A percentile compares a stretch with the other conserved stretches of the same genome.
Evolutionary conservation across 2,888 invertebrate species (phyloP).

Genomic region (Phyllotreta striolata): DNA sequence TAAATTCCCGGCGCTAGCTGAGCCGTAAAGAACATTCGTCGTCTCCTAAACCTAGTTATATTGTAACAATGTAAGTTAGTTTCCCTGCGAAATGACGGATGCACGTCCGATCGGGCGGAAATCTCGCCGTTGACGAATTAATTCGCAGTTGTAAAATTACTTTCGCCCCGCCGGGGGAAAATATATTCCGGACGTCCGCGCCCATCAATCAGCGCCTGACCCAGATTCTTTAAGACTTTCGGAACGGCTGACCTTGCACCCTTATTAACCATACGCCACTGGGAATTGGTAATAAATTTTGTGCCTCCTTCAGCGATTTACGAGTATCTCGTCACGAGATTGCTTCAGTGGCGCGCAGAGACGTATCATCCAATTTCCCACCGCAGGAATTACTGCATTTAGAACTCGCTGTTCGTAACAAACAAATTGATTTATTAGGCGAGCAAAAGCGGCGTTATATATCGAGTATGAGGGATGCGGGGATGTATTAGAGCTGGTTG

Average conservation of each 20-base stretch:
- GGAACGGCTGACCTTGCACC: constrained; percentile 10
- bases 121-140: neutral
- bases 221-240: constrained; percentile 7
- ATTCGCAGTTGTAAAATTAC: neutral
- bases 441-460: too few relatives aligned
- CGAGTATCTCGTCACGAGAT: constrained; percentile 26
- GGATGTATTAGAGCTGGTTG: too few relatives aligned
- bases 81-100: constrained; percentile 28
- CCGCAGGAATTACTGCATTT: too few relatives aligned
- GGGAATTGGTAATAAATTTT: constrained; percentile 32
- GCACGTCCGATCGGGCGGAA: constrained; percentile 1
- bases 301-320: constrained; percentile 25
- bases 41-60: constrained; percentile 32
- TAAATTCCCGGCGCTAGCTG: constrained; percentile 35
- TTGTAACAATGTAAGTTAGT: constrained; percentile 34
- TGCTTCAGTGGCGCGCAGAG: constrained; percentile 16
- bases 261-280: constrained; percentile 13
- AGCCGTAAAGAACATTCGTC: constrained; percentile 35
- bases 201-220: constrained; percentile 3
- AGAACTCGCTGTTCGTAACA: too few relatives aligned
- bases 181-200: neutral
- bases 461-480: too few relatives aligned
- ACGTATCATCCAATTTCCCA: neutral
- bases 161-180: neutral
- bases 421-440: too few relatives aligned